Evolutionary conservation across 2,888 invertebrate species (phyloP), one percentile per base, ranked within the genome.

Genomic region (Drosophila meridionalis): DNA sequence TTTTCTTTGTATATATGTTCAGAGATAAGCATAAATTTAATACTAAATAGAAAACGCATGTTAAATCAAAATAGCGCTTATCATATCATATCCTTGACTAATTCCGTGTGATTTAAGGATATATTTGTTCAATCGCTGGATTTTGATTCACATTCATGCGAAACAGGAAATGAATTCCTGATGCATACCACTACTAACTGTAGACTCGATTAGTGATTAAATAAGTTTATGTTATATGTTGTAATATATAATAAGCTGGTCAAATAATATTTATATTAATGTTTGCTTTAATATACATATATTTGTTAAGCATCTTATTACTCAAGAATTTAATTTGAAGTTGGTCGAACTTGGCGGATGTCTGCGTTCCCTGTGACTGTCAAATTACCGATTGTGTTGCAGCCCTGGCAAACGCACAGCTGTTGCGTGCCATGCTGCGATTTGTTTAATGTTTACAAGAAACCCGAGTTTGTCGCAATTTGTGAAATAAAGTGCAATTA

Each of bases 391-490:
- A 40, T 8, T 28, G 9, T 8, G 4, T 9, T 11, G 50, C 58
- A 64, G 56, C 76, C 76, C 76, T 76, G 34, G 47, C 3, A 26
- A 42, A 6, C 12, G 48, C 47, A 61, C 83, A 89, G 89, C 90
- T 84, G 84, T 84, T 84, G 89, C 86, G 53, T 68, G 69, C 72
- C 88, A 88, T 80, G 87, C 74, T 76, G 60, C 43, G 55, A 53
- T 50, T 73, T 52, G 12, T 69, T 71, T 70, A 61, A 56, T 89
- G 72, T 83, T 88, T 83, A 82, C 64, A 40, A 60, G 8, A 26
- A 30, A 55, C 28, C 32, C 2, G 43, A 12, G 28, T 48, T 50
- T 34, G 56, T 36, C 26, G 12, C 12, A 5, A 55, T 47, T 70
- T 48, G 38, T 58, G n/a, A 53, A 55, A 11, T 11, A 30, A 55